phyloP scores from a whole-genome alignment of 2,888 invertebrate genomes.

The Rambutsinella grinnellia region DNA sequence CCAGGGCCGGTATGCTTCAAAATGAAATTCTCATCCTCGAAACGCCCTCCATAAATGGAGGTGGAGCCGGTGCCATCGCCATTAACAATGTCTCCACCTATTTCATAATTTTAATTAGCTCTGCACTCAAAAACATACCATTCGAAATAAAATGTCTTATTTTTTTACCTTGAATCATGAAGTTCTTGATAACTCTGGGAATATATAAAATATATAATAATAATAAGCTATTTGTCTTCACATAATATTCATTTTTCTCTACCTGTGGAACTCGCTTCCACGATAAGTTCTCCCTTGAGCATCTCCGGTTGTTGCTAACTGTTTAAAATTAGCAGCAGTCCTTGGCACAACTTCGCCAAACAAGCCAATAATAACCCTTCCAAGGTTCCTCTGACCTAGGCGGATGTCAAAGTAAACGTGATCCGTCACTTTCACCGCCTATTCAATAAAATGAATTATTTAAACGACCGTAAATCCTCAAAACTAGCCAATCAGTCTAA shows the following conservation, averaged over 20 bases:
- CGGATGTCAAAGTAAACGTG: conserved; percentile 91
- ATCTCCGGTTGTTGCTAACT: conserved; percentile 83
- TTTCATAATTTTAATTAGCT: too few species aligned
- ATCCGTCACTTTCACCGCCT: conserved; percentile 57
- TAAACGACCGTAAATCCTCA: too few species aligned
- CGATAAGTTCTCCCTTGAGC: conserved; percentile 73
- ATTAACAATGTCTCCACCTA: conserved; percentile 87
- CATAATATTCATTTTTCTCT: too few species aligned
- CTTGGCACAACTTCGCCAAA: conserved; percentile 95
- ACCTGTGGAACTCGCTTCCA: conserved; percentile 85
- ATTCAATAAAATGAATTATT: too few species aligned
- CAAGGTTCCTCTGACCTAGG: conserved; percentile 78
- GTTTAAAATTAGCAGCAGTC: conserved; percentile 86
- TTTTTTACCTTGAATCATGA: conserved; percentile 87
- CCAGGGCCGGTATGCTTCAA: conserved; percentile 86
- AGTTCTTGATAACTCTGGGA: conserved; percentile 84
- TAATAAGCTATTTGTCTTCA: too few species aligned
- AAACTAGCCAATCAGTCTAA: too few species aligned
- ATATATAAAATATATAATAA: too few species aligned
- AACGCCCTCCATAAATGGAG: conserved; percentile 88
- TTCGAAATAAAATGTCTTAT: too few species aligned
- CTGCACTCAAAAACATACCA: too few species aligned
- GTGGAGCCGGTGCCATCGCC: conserved; percentile 87
- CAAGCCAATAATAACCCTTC: conserved; percentile 85
- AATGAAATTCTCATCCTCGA: conserved; percentile 88